A percentile compares a stretch with the other conserved stretches of the same genome.
Evolutionary conservation across 1,140 invertebrate species (phyloP).

Genomic region (Aphaenogaster floridana): DNA sequence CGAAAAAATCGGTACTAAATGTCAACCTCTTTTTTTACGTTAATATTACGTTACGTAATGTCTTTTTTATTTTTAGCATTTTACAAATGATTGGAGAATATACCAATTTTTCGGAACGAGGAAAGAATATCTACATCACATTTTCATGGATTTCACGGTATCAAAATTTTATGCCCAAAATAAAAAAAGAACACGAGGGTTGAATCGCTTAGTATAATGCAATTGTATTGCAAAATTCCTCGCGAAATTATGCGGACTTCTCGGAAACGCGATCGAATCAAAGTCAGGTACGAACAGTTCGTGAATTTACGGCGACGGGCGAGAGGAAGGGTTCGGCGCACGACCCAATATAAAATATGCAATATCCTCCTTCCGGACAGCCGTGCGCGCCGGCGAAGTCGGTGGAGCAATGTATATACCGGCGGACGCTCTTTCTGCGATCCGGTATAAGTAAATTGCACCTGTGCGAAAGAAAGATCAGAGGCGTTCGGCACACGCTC

Average conservation of each 20-base stretch:
- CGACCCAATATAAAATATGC: constrained; percentile 62
- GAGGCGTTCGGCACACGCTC: constrained; percentile 38
- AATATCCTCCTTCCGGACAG: constrained; percentile 57
- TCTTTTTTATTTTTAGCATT: background rate
- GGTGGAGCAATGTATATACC: constrained; percentile 17
- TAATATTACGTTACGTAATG: background rate
- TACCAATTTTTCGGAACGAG: background rate
- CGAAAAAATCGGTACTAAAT: background rate
- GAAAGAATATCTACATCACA: background rate
- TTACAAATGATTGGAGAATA: background rate
- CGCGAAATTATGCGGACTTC: constrained; percentile 28
- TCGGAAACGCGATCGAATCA: constrained; percentile 56
- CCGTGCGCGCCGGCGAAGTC: constrained; percentile 22
- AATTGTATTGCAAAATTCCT: constrained; percentile 22
- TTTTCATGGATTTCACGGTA: background rate
- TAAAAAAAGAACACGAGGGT: background rate
- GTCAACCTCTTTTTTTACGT: background rate
- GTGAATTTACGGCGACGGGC: constrained; percentile 51
- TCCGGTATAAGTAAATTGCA: constrained; percentile 63
- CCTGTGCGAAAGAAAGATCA: constrained; percentile 58
- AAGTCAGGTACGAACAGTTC: constrained; percentile 50
- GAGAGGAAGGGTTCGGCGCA: constrained; percentile 50
- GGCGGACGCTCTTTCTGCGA: constrained; percentile 37
- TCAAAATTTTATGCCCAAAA: too few species aligned
- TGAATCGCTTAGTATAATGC: background rate